phyloP scores from a whole-genome alignment of 2,888 invertebrate genomes.

The Rhagium mordax region DNA sequence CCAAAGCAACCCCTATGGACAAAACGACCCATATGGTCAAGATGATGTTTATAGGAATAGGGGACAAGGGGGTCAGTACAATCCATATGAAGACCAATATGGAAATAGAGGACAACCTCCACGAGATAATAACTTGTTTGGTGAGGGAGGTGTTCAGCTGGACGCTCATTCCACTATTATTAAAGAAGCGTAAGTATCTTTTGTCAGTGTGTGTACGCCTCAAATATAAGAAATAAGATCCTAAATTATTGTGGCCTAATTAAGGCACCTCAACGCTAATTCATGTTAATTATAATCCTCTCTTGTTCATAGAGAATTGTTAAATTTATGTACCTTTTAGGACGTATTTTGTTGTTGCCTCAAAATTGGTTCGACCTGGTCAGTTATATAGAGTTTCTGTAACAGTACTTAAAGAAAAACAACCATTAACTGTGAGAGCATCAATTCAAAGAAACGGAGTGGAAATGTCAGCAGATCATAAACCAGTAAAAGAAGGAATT shows the following conservation, averaged over 20 bases:
- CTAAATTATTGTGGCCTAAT: too few species aligned
- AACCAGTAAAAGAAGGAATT: slow-evolving; percentile 88
- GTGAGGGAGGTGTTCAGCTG: slow-evolving; percentile 29
- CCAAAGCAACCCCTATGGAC: neutral
- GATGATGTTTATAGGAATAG: slow-evolving; percentile 36
- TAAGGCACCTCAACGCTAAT: too few species aligned
- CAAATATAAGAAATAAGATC: neutral
- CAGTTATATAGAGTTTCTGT: slow-evolving; percentile 92
- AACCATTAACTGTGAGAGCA: slow-evolving; percentile 88
- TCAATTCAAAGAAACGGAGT: slow-evolving; percentile 93
- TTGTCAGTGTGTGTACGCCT: neutral
- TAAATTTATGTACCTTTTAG: slow-evolving; percentile 70
- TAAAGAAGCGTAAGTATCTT: slow-evolving; percentile 63
- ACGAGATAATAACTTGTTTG: slow-evolving; percentile 49
- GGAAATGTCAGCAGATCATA: slow-evolving; percentile 87
- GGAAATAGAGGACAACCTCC: slow-evolving; percentile 39
- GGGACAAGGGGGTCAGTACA: slow-evolving; percentile 38
- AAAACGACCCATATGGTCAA: slow-evolving; percentile 26
- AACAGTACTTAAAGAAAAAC: slow-evolving; percentile 83
- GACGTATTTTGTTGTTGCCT: slow-evolving; percentile 94
- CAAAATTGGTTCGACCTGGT: slow-evolving; percentile 91
- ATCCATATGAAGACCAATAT: slow-evolving; percentile 38
- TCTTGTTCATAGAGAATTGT: too few species aligned
- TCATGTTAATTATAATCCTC: too few species aligned
- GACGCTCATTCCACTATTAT: slow-evolving; percentile 59